phyloP scores from a whole-genome alignment of 1,140 invertebrate species.

The Heterodera carotae region DNA sequence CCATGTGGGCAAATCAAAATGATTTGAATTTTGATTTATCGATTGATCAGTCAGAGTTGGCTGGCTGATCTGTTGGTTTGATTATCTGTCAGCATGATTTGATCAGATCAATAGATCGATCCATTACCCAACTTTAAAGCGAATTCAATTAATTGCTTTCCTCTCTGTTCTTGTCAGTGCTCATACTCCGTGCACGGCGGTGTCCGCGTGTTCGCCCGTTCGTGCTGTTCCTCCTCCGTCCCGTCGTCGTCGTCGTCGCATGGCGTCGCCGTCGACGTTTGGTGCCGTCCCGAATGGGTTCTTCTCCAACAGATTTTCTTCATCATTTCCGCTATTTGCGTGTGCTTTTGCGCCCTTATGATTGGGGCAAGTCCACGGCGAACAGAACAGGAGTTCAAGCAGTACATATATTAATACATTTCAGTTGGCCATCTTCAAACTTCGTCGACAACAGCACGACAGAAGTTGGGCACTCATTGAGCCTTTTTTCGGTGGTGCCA shows the following conservation, averaged over 20 bases:
- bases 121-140: no score
- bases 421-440: conserved; percentile 34
- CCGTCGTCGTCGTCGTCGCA: not conserved
- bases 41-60: no score
- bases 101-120: no score
- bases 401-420: not conserved
- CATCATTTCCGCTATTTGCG: conserved; percentile 9
- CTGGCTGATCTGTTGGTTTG: no score
- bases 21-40: no score
- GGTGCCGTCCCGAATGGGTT: conserved; percentile 6
- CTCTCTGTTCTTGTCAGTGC: conserved; percentile 39
- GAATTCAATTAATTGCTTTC: not conserved
- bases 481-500: conserved; percentile 79
- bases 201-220: conserved; percentile 30
- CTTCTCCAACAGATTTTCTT: conserved; percentile 12
- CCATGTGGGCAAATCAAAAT: conserved; percentile 24
- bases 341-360: conserved; percentile 20
- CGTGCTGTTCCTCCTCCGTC: conserved; percentile 28
- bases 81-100: no score
- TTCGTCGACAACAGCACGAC: conserved; percentile 72
- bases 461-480: conserved; percentile 84
- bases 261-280: not conserved
- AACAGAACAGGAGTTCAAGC: not conserved
- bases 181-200: conserved; percentile 42
- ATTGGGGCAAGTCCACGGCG: not conserved